Conservation (phyloP, 2,797 vertebrate species). For the Echeneis naucrates region DNA sequence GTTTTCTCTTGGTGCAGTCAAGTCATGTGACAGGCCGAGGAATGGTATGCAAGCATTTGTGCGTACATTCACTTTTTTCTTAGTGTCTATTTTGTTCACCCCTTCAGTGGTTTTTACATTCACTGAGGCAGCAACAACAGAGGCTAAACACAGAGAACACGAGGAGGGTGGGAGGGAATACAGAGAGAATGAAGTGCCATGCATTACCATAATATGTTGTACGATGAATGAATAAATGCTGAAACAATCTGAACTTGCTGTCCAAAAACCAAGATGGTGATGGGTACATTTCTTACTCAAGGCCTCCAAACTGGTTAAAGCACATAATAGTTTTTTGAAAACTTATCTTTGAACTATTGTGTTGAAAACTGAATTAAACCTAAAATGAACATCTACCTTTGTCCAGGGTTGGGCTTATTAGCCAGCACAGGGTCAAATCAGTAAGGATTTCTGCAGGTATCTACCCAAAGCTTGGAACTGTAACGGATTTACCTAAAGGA, state of each 20-base stretch:
- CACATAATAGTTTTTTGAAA: too few relatives aligned
- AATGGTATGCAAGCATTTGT: slow-evolving; percentile 45
- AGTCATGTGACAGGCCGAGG: slow-evolving; percentile 63
- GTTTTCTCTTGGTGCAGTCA: slow-evolving; percentile 54
- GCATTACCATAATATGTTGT: slow-evolving; percentile 34
- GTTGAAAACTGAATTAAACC: too few relatives aligned
- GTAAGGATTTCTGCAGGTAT: not conserved
- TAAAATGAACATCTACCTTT: too few relatives aligned
- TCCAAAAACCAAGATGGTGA: too few relatives aligned
- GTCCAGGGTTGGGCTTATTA: too few relatives aligned
- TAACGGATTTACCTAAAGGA: slow-evolving; percentile 4
- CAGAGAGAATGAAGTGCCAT: slow-evolving; percentile 1
- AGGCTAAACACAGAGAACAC: slow-evolving; percentile 30
- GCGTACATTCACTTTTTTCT: slow-evolving; percentile 35
- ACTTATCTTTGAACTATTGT: too few relatives aligned
- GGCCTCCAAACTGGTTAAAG: too few relatives aligned
- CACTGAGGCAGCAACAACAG: slow-evolving; percentile 54
- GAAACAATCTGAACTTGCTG: too few relatives aligned
- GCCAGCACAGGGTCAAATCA: slow-evolving; percentile 7
- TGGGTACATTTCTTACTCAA: too few relatives aligned
- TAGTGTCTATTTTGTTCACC: slow-evolving; percentile 56
- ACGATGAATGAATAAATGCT: slow-evolving; percentile 15
- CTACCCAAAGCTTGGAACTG: not conserved
- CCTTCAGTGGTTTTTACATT: slow-evolving; percentile 50
- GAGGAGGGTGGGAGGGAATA: not conserved